Evolutionary conservation across 2,888 invertebrate genomes (phyloP), one percentile per base, ranked within the genome.

Genomic region (Atrina japonica): DNA sequence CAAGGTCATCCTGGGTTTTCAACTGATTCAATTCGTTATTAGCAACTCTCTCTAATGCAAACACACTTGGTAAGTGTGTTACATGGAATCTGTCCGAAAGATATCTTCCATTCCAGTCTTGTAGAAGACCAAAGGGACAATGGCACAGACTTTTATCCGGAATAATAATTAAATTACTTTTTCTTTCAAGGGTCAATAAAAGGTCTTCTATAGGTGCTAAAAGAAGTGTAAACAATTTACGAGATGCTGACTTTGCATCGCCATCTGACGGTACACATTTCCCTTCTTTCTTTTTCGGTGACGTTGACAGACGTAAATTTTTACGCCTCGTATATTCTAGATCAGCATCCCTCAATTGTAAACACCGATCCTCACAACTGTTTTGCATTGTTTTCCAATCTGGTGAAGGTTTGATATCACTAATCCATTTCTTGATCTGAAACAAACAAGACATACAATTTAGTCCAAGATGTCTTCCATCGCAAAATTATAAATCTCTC

Each of bases 181-280:
- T 77, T 6, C 75, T 67, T 5, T 83, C 82, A 3, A 87, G 70
- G 70, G 83, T 82, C 16, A 75, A 69, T 41, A 89, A 69, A 60
- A 88, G 83, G 63, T 88, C 88, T 60, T 84, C 82, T 1, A 89
- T 75, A 0, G 89, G 88, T 9, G 85, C 83, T 43, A 89, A 61
- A 1, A 89, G 72, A 5, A 88, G 55, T 64, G 88, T 83, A 67
- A 85, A 89, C 25, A 89, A 76, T 49, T 75, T 76, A 49, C 82
- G 75, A 23, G 79, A 77, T 2, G 83, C 70, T 14, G 82, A 68
- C 65, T 84, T 86, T 3, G 61, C 64, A 21, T 29, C 55, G 9
- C 52, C 67, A 35, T 77, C 73, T 7, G 55, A 69, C n/a, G 65
- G 52, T 18, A 29, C 41, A 7, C 60, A 45, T 29, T 50, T 63